Conservation (phyloP, 2,888 invertebrate genomes). For the Halictus quadricinctus region DNA sequence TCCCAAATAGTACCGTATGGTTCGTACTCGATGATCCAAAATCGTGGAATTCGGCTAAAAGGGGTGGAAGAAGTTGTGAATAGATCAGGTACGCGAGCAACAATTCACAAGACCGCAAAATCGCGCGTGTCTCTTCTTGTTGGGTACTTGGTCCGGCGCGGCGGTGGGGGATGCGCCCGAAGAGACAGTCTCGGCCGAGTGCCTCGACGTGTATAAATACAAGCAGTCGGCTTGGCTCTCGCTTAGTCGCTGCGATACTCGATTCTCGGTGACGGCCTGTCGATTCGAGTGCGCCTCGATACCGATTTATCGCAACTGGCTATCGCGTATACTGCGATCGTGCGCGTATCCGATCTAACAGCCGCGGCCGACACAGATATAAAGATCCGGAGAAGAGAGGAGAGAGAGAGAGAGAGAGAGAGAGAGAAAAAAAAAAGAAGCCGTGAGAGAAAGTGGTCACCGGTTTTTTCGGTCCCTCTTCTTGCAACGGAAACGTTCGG, state of each 20-base stretch:
- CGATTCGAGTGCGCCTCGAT: conserved; percentile 58
- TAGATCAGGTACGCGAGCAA: conserved; percentile 2
- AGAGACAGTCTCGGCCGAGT: conserved; percentile 70
- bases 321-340: conserved; percentile 4
- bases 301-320: conserved; percentile 34
- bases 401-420: neutral
- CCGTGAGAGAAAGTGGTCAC: conserved; percentile 37
- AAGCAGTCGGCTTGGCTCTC: conserved; percentile 75
- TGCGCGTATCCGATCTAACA: conserved; percentile 10
- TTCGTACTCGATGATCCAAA: neutral
- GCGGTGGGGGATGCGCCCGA: conserved; percentile 64
- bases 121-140: conserved; percentile 56
- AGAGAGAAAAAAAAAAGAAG: conserved; percentile 4
- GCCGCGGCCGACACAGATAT: neutral
- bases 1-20: neutral
- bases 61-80: neutral
- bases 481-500: neutral
- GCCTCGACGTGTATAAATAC: conserved; percentile 78
- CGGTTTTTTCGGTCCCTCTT: conserved; percentile 7
- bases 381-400: neutral
- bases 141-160: conserved; percentile 35
- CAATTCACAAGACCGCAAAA: conserved; percentile 32
- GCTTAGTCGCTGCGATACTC: conserved; percentile 78
- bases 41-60: neutral
- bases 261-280: conserved; percentile 72